These are phyloP conservation scores for Rhyacichthys aspro DNA, from an alignment of 2,797 vertebrate genomes.

Conservation along the genomic window DNA sequence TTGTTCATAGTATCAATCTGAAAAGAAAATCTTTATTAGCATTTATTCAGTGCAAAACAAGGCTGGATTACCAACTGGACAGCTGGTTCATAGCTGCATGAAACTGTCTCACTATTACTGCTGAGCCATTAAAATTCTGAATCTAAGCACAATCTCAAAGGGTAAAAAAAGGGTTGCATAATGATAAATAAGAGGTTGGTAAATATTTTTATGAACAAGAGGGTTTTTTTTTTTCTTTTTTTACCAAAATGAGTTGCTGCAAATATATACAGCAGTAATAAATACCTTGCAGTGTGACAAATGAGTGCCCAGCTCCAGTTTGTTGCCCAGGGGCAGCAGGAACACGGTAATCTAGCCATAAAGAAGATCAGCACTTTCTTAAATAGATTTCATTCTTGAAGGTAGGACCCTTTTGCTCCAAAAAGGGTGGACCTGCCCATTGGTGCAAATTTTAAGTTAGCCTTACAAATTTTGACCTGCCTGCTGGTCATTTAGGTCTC, in stretches of 20 bases:
- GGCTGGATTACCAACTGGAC: constrained; percentile 1
- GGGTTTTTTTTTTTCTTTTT: no score
- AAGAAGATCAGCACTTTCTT: constrained; percentile 23
- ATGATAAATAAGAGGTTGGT: no score
- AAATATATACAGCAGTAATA: no score
- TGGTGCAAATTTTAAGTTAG: constrained; percentile 36
- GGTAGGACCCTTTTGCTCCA: constrained; percentile 12
- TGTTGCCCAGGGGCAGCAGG: no score
- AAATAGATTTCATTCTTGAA: constrained; percentile 23
- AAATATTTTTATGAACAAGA: no score
- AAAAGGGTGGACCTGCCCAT: constrained; percentile 8
- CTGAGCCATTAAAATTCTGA: not conserved
- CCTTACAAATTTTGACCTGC: constrained; percentile 56
- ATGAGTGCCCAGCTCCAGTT: no score
- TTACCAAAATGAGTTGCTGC: no score
- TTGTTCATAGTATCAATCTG: constrained; percentile 37
- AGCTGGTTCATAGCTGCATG: not conserved
- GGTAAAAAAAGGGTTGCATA: no score
- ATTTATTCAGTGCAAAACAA: constrained; percentile 19
- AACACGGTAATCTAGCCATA: not conserved
- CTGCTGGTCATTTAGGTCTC: constrained; percentile 65
- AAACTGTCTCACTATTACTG: not conserved
- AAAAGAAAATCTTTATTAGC: constrained; percentile 35
- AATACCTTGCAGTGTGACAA: no score
- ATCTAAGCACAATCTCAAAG: no score